phyloP scores from a whole-genome alignment of 2,888 invertebrate species.

The Athalia cordata region DNA sequence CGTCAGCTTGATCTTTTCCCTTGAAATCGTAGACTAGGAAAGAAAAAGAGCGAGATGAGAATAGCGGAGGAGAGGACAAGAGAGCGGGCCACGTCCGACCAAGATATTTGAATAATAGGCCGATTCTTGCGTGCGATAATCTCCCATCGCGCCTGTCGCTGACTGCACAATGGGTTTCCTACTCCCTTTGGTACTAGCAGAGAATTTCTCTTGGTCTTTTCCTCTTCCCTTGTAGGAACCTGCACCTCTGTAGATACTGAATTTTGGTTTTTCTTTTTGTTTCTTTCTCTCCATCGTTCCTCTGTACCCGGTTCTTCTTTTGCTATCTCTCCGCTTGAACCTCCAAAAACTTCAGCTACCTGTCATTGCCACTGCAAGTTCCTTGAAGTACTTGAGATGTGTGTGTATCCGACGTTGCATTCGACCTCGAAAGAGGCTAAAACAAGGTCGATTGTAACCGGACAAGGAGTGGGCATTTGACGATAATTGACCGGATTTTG shows the following conservation, averaged over 20 bases:
- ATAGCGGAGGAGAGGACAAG: neutral
- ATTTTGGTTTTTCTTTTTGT: neutral
- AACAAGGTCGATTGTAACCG: neutral
- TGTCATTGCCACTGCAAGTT: no score
- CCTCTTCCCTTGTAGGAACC: neutral
- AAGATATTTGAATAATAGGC: constrained; percentile 60
- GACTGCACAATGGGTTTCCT: constrained; percentile 37
- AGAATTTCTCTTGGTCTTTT: neutral
- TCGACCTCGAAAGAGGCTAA: neutral
- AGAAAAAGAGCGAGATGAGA: constrained; percentile 9
- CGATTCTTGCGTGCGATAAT: constrained; percentile 57
- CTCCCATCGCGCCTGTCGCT: constrained; percentile 47
- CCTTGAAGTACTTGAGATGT: no score
- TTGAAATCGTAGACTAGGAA: constrained; percentile 24
- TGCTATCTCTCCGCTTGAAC: neutral
- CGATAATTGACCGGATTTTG: constrained; percentile 41
- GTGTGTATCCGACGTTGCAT: neutral
- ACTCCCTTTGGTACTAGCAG: constrained; percentile 6
- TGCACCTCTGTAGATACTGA: neutral
- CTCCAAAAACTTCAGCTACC: neutral
- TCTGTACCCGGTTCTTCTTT: neutral
- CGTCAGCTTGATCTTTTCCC: constrained; percentile 62
- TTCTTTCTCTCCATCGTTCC: neutral
- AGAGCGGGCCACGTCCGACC: constrained; percentile 31
- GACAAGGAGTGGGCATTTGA: constrained; percentile 37